A percentile compares a stretch with the other conserved stretches of the same genome.
Evolutionary conservation across 2,113 vertebrate species (phyloP).

Genomic region (Shinisaurus crocodilurus): DNA sequence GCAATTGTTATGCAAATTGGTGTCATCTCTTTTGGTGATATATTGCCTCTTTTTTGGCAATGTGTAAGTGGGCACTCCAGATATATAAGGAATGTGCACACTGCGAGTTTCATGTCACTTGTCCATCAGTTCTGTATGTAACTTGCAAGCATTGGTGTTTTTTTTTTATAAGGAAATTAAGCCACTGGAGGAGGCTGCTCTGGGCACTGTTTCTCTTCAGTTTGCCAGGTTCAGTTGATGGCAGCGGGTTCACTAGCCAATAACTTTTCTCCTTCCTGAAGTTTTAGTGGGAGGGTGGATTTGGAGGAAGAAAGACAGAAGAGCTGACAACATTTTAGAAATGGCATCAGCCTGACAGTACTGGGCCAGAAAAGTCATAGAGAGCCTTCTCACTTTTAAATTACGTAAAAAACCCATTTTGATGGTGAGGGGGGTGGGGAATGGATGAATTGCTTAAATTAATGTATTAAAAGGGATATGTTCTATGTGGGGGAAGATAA

Average conservation of each 20-base stretch:
- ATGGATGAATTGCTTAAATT: not conserved
- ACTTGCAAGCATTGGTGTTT: not conserved
- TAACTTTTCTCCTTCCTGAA: not conserved
- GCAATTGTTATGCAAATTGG: too few species aligned
- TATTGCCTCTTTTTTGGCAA: too few species aligned
- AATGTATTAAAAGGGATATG: not conserved
- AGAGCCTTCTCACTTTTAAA: not conserved
- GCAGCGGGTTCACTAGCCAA: not conserved
- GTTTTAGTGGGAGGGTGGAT: not conserved
- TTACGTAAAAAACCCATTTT: not conserved
- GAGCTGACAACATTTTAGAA: not conserved
- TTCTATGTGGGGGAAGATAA: not conserved
- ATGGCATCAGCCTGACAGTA: not conserved
- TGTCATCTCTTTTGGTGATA: too few species aligned
- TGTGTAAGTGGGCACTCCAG: too few species aligned
- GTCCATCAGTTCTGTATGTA: not conserved
- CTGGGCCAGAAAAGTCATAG: not conserved
- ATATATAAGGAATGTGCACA: not conserved
- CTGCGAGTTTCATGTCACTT: not conserved
- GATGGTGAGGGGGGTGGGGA: not conserved
- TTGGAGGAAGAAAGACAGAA: not conserved
- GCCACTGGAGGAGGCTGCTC: not conserved
- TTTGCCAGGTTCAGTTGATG: not conserved
- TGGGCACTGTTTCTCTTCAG: not conserved
- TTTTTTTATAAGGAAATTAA: not conserved